phyloP scores from a whole-genome alignment of 2,113 vertebrate genomes.

The Tragelaphus buxtoni region DNA sequence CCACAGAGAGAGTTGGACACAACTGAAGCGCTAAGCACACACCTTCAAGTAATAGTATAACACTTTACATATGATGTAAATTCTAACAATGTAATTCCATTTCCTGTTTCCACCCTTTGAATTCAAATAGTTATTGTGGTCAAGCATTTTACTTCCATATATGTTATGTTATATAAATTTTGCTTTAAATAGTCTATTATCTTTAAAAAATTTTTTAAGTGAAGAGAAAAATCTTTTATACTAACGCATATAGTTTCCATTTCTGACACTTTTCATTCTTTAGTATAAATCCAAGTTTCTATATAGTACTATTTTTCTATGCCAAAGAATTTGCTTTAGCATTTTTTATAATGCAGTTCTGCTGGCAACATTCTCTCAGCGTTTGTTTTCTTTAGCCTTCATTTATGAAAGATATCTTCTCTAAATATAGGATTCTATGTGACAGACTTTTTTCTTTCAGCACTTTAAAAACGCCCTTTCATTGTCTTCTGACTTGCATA shows the following conservation, averaged over 20 bases:
- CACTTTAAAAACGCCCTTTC: not conserved
- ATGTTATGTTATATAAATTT: not conserved
- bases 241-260: not conserved
- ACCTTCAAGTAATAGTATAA: not conserved
- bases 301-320: not conserved
- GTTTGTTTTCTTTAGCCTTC: constrained; percentile 24
- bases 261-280: constrained; percentile 9
- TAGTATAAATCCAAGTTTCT: constrained; percentile 20
- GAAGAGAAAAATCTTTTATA: not conserved
- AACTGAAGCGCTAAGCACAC: not conserved
- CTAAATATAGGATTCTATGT: not conserved
- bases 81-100: not conserved
- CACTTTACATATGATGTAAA: not conserved
- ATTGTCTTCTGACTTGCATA: constrained; percentile 4
- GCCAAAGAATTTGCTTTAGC: not conserved
- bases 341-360: not conserved
- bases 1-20: not conserved
- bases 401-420: constrained; percentile 44
- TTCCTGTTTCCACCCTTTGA: not conserved
- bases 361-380: not conserved
- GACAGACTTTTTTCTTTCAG: not conserved
- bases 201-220: not conserved
- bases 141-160: constrained; percentile 12
- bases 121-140: not conserved
- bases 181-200: constrained; percentile 10